Percentiles rank a stretch among this genome's conserved stretches.
Evolutionary conservation across 1,140 invertebrate species (phyloP).

Genomic region (Callitettix versicolor): DNA sequence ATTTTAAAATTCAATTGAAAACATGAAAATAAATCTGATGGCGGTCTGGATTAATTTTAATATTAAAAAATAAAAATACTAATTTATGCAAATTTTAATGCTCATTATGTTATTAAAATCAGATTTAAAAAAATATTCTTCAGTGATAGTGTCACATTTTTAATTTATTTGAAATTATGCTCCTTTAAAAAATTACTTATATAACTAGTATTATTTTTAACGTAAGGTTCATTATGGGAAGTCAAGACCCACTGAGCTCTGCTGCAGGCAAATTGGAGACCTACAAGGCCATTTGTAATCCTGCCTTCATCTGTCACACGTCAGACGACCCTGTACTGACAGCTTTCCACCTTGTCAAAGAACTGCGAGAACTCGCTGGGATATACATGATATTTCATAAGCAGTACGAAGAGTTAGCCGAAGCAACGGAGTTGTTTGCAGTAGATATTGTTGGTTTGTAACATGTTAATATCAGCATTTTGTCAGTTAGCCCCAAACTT

Average conservation of each 20-base stretch:
- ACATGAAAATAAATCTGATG: no score
- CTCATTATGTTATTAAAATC: no score
- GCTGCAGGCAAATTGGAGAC: conserved; percentile 41
- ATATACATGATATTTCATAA: conserved; percentile 44
- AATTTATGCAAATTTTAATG: no score
- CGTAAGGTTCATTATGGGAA: conserved; percentile 26
- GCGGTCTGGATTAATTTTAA: no score
- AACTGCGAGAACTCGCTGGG: conserved; percentile 37
- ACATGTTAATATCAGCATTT: neutral
- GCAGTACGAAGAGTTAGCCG: conserved; percentile 43
- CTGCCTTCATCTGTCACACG: conserved; percentile 52
- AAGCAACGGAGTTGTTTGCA: conserved; percentile 46
- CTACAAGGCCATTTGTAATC: conserved; percentile 49
- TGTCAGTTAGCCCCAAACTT: no score
- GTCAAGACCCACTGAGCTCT: conserved; percentile 36
- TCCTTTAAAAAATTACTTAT: no score
- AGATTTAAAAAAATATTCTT: no score
- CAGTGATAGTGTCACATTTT: no score
- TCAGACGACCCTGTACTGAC: conserved; percentile 52
- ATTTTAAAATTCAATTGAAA: no score
- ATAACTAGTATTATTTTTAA: no score
- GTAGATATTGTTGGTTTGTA: conserved; percentile 49
- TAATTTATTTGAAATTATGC: no score
- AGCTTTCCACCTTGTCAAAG: conserved; percentile 46
- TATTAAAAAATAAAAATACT: no score